Evolutionary conservation across 2,888 invertebrate genomes (phyloP).

Genomic region (Ectemnius cavifrons): DNA sequence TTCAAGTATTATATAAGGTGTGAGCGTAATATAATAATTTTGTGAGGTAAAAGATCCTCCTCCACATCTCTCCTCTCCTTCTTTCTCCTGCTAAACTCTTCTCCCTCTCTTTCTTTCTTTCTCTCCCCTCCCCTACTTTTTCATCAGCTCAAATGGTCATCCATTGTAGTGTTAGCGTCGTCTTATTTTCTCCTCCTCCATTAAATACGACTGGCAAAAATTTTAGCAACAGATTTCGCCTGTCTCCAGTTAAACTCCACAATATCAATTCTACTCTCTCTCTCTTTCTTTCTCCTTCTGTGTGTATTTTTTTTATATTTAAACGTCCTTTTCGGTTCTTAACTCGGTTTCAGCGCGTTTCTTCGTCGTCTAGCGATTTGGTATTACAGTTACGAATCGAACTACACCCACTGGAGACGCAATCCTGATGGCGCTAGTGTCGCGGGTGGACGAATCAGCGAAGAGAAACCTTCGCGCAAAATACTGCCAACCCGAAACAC

Average conservation of each 20-base stretch:
- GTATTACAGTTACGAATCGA: too few species aligned
- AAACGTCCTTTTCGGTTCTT: too few species aligned
- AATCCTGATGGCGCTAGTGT: constrained; percentile 48
- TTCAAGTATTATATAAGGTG: constrained; percentile 76
- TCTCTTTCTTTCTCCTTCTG: not conserved
- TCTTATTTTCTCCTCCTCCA: too few species aligned
- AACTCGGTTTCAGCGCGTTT: too few species aligned
- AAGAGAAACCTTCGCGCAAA: too few species aligned
- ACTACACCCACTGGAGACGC: constrained; percentile 54
- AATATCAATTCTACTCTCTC: constrained; percentile 34
- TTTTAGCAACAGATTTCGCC: constrained; percentile 64
- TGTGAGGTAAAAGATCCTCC: constrained; percentile 76
- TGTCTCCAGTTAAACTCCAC: constrained; percentile 40
- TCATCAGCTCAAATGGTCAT: too few species aligned
- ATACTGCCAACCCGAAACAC: too few species aligned
- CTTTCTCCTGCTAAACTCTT: constrained; percentile 31
- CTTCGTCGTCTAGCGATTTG: too few species aligned
- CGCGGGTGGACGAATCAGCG: constrained; percentile 15
- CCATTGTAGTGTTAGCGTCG: too few species aligned
- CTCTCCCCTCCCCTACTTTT: too few species aligned
- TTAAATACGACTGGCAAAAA: constrained; percentile 67
- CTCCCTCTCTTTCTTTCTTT: not conserved
- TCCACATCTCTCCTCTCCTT: constrained; percentile 57
- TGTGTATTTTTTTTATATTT: not conserved
- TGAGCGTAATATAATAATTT: constrained; percentile 76